Base-by-base conservation (phyloP, 2,113 vertebrate genomes). In the Muntiacus reevesi region DNA sequence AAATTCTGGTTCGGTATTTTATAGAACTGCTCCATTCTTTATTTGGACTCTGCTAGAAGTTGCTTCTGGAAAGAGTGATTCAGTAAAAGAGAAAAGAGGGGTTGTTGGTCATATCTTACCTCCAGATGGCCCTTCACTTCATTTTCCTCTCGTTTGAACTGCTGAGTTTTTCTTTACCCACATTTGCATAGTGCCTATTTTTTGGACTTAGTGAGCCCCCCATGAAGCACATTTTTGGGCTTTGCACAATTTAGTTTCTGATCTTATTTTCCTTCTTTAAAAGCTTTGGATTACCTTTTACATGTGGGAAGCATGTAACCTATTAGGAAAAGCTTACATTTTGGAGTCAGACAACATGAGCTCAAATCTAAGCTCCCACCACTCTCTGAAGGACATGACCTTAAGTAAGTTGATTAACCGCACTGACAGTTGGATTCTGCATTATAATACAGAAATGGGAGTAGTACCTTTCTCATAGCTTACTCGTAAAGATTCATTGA, bases 121-220 rank as follows among this genome's bases (percentile, higher is more conserved):
- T 93, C 94, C 96, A 88, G 96, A 79, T 6, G 36, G 47, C 7
- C 6, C 89, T 93, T 89, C 79, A 71, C 89, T 98, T 85, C 28
- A 4, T 86, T 97, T 98, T 95, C 64, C 79, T 96, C 83, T 96
- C 87, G 14, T 90, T 97, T 96, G 89, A 92, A 87, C 57, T 93
- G 43, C 57, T 55, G 23, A 50, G 19, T 57, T 67, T 67, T 94
- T 86, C 84, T 36, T 13, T 25, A 84, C 86, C 28, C 3, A 0
- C 14, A 16, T 94, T 95, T 95, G 91, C 60, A 15, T 45, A 13
- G 6, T 45, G 8, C 23, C 36, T 94, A 7, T 90, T 88, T 47
- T 71, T 76, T 47, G 89, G 76, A 28, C 89, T 54, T 33, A 90
- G 50, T 96, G 9, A 87, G 10, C n/a, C 14, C 43, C 50, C n/a